Percentiles rank a stretch among this genome's conserved stretches.
Conservation (phyloP, 2,888 invertebrate species). For the Yponomeuta evonymella region DNA sequence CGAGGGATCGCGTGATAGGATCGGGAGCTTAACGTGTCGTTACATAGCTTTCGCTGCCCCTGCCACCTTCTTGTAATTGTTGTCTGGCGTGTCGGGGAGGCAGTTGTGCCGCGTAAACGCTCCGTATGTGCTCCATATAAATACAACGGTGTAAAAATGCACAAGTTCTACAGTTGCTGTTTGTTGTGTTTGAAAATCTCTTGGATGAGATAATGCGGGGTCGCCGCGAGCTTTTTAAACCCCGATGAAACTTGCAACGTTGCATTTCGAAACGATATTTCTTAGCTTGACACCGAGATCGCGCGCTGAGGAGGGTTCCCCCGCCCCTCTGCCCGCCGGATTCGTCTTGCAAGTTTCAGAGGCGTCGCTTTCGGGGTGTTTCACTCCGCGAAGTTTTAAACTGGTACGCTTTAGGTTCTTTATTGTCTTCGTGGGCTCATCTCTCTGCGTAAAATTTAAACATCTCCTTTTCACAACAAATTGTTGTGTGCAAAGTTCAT, state of each 20-base stretch:
- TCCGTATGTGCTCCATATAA: not conserved
- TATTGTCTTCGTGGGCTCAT: conserved; percentile 59
- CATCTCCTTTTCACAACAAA: conserved; percentile 47
- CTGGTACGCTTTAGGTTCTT: conserved; percentile 66
- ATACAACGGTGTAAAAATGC: too few species aligned
- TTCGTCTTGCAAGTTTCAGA: conserved; percentile 58
- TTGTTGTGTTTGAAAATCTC: conserved; percentile 7
- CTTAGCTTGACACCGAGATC: conserved; percentile 63
- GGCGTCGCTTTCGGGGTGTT: conserved; percentile 51
- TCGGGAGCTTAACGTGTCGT: conserved; percentile 46
- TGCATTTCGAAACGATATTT: conserved; percentile 54
- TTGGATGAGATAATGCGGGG: conserved; percentile 12
- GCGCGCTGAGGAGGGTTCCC: conserved; percentile 30
- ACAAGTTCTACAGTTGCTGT: not conserved
- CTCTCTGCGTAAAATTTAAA: conserved; percentile 57
- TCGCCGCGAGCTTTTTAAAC: conserved; percentile 19
- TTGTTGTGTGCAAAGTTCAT: conserved; percentile 41
- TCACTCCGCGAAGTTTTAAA: conserved; percentile 61
- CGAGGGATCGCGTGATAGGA: conserved; percentile 43
- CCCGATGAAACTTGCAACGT: conserved; percentile 36
- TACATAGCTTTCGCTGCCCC: conserved; percentile 39
- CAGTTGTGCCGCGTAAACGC: not conserved
- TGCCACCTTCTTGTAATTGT: conserved; percentile 33
- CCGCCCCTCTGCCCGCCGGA: conserved; percentile 37
- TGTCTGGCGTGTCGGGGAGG: conserved; percentile 14